Evolutionary conservation across 2,113 vertebrate species (phyloP), one percentile per base, ranked within the genome.

Genomic region (Paralichthys olivaceus): DNA sequence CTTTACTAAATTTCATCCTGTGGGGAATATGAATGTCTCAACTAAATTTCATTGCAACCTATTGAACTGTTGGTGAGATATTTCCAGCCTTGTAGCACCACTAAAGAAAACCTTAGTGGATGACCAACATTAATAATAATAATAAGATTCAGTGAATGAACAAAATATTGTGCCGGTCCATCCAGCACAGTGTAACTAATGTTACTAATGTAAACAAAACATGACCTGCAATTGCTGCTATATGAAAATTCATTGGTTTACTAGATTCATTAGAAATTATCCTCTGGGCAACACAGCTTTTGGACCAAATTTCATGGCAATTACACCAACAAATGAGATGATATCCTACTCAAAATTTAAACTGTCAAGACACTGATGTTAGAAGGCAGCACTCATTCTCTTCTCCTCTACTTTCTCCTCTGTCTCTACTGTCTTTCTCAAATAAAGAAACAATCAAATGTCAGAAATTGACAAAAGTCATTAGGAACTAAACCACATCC

Each of bases 361-460:
- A 43, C 22, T 53, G 22, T 40, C n/a, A 22, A 8, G 43, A 47
- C 43, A 23, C 20, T 53, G 19, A 11, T 22, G 3, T 22, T 40
- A 13, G 37, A 13, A 40, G 37, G 37, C 37, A 40, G 37, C 11
- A 8, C 17, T 9, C 20, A 11, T n/a, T 51, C 7, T n/a, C 47
- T 12, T 25, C 25, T 28, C 20, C 34, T 56, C 34, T 62, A 23
- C 40, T 62, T 62, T 22, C 6, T 29, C 26, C 1, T 26, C 6
- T 19, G 28, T 47, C 25, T 32, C 25, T 2, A n/a, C 1, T 26
- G 54, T 28, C 17, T 28, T 6, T 69, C 4, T 19, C 23, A 7
- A 56, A 56, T 40, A 55, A 69, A 69, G 23, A 17, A n/a, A 58
- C 17, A 40, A 25, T 56, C 34, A 51, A 51, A 71, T 51, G 58